phyloP scores from a whole-genome alignment of 1,140 invertebrate genomes.

The Rhagoletis pomonella region DNA sequence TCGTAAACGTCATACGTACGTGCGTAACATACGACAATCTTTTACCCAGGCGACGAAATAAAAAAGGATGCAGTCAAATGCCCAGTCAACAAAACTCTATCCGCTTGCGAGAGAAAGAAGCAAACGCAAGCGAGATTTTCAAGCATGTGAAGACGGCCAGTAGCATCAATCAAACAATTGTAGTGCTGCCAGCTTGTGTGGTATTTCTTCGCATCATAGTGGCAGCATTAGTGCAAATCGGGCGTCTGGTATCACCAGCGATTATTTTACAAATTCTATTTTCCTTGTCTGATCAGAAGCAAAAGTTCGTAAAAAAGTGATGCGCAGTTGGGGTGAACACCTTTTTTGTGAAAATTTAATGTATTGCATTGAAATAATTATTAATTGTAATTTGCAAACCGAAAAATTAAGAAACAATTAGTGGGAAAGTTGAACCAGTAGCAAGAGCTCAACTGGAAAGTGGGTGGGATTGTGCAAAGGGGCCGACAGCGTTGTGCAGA shows the following conservation, averaged over 20 bases:
- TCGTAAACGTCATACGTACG: no score
- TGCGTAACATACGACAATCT: no score
- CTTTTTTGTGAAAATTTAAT: background rate
- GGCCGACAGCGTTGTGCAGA: background rate
- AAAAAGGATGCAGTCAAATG: no score
- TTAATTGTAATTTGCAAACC: background rate
- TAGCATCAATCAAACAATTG: no score
- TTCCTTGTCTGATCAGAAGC: background rate
- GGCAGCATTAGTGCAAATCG: no score
- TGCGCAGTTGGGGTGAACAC: constrained; percentile 23
- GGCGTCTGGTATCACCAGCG: background rate
- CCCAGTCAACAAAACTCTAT: no score
- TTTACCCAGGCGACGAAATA: no score
- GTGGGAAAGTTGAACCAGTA: background rate
- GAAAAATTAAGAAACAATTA: background rate
- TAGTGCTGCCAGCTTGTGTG: no score
- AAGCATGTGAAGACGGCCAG: no score
- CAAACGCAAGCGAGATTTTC: no score
- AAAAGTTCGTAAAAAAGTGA: background rate
- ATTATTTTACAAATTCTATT: background rate
- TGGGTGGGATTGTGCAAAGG: background rate
- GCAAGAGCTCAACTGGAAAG: background rate
- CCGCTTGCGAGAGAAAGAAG: no score
- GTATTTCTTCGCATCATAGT: no score
- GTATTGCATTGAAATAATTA: background rate